Conservation (phyloP, 2,113 vertebrate species). For the Alosa alosa region DNA sequence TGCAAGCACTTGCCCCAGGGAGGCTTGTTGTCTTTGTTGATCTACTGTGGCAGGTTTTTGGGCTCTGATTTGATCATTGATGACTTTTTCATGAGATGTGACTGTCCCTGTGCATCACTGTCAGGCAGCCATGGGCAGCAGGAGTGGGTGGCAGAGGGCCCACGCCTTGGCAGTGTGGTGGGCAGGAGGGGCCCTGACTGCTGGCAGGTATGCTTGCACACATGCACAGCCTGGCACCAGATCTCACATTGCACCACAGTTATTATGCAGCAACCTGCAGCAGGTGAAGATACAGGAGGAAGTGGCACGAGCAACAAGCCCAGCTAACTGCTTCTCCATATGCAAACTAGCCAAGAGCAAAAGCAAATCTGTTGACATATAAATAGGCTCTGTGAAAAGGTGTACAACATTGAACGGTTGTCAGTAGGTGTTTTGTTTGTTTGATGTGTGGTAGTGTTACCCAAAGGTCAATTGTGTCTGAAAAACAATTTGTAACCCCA, state of each 20-base stretch:
- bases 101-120: conserved; percentile 18
- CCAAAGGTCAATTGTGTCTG: no score
- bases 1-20: conserved; percentile 8
- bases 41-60: conserved; percentile 15
- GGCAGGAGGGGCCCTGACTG: not conserved
- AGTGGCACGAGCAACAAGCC: not conserved
- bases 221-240: not conserved
- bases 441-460: no score
- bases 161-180: not conserved
- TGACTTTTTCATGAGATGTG: conserved; percentile 31
- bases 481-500: no score
- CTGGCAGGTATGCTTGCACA: not conserved
- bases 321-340: not conserved
- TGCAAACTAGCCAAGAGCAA: not conserved
- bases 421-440: not conserved
- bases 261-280: not conserved
- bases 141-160: not conserved
- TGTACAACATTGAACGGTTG: not conserved
- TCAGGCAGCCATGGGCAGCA: conserved; percentile 13
- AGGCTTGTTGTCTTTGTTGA: conserved; percentile 8
- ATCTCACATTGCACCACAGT: not conserved
- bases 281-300: not conserved
- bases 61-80: conserved; percentile 21
- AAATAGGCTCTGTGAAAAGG: not conserved
- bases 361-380: not conserved